Evolutionary conservation across 1,140 invertebrate species (phyloP), one percentile per base, ranked within the genome.

Genomic region (Mya arenaria): DNA sequence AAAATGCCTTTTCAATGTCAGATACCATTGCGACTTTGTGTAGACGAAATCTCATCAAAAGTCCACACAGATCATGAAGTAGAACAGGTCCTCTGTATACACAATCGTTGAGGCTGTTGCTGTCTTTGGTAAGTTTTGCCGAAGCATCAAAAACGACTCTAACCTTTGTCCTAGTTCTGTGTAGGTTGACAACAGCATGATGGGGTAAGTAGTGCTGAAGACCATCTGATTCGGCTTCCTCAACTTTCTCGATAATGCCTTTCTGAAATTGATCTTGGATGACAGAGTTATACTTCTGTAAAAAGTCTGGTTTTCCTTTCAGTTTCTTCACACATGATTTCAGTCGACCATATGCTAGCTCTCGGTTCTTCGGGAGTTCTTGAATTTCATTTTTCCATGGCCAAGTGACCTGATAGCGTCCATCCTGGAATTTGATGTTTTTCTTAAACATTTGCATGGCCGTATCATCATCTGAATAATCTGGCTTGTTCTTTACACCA

Each of bases 201-300:
- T 71, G 68, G 19, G 68, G 75, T 44, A 79, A 58, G 69, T 79
- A 79, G 19, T 71, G 39, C 41, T 28, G 5, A n/a, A 28, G n/a
- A 48, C 41, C 19, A 71, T 25, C 39, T 28, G 36, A 41, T 30
- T 6, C 23, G 23, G 41, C 28, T 19, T 13, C 23, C 17, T 71
- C n/a, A 37, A 48, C 39, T 17, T 71, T 44, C 41, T 71, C 68
- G 30, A 71, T 32, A 71, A 71, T 71, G 23, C 41, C 68, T 48
- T 5, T 71, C 10, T 71, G 19, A n/a, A 44, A 48, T 34, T 71
- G 68, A 41, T 71, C 68, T 41, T 71, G 4, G 36, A 71, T 71
- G 17, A 71, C 68, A 25, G 34, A 23, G 37, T 25, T 32, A 32
- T 71, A 71, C 30, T 71, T 41, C 32, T 48, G n/a, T n/a, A 71